Base-by-base conservation (phyloP, 2,888 invertebrate species). In the Megamerina dolium region DNA sequence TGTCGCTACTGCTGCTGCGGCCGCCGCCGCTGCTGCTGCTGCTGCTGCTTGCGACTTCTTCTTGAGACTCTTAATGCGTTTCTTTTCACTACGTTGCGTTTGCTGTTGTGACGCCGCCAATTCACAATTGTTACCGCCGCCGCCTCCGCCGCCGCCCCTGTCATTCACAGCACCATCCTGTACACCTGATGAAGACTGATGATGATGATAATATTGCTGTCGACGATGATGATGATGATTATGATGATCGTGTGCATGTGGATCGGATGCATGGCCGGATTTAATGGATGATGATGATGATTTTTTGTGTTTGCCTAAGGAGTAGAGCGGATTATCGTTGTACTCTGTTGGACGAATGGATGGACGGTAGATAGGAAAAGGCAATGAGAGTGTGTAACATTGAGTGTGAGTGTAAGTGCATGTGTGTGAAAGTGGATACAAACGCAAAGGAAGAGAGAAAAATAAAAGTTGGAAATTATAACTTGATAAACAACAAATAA, bases 311-410 rank as follows among this genome's bases (percentile, higher is more conserved):
- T 68, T 67, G 55, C 67, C 68, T 58, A 68, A 57, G 47, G 64
- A 60, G 60, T 64, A 68, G 57, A 67, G 62, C 50, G 66, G 68
- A 59, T 67, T 68, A 64, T 68, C 68, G 61, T 66, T 58, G 66
- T 66, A 64, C 66, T 64, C 66, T 66, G 60, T 54, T 8, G 51
- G 51, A 40, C 46, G 49, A 46, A 48, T 41, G 33, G n/a, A n/a
- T n/a, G n/a, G n/a, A n/a, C n/a, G n/a, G n/a, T n/a, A n/a, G n/a
- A n/a, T n/a, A n/a, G n/a, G n/a, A n/a, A n/a, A n/a, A n/a, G n/a
- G n/a, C n/a, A n/a, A n/a, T n/a, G n/a, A 41, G 32, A 17, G 30
- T 37, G 37, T 31, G 30, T 32, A 19, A 31, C 37, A 30, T 36
- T 18, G 31, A 32, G 31, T n/a, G 26, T 26, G 18, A 14, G 37